Percentiles rank a stretch among this genome's conserved stretches.
These are phyloP conservation scores for Elanus axillaris DNA, from an alignment of 2,113 vertebrate genomes.

Conservation along the genomic window DNA sequence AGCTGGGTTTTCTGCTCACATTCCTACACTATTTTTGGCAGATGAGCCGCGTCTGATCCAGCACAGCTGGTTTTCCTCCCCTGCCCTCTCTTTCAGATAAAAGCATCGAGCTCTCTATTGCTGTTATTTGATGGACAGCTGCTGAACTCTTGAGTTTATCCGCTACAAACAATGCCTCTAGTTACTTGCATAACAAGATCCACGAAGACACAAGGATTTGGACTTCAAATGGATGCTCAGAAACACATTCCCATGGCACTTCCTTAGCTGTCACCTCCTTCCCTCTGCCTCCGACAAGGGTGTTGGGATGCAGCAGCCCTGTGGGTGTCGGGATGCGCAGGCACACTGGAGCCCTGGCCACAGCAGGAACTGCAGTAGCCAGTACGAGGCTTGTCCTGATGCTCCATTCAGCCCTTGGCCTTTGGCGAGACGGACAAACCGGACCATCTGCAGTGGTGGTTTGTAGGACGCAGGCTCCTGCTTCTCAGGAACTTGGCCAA, in stretches of 20 bases:
- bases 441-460: neutral
- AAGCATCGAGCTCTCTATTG: neutral
- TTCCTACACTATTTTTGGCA: slow-evolving; percentile 53
- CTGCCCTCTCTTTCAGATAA: slow-evolving; percentile 9
- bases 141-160: neutral
- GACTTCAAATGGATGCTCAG: neutral
- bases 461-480: neutral
- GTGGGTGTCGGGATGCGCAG: neutral
- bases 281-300: neutral
- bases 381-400: neutral
- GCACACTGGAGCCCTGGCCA: neutral
- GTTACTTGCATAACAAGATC: neutral
- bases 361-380: neutral
- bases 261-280: neutral
- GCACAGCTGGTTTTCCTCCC: slow-evolving; percentile 30
- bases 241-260: neutral
- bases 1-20: slow-evolving; percentile 65
- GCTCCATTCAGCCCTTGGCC: neutral
- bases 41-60: neutral
- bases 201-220: neutral
- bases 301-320: neutral
- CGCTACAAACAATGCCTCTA: neutral
- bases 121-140: neutral
- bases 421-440: neutral
- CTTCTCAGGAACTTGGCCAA: slow-evolving; percentile 35